Evolutionary conservation across 53 echinoderm and acorn worm genomes (phyloP).

Genomic region (Hippasteria phrygiana): DNA sequence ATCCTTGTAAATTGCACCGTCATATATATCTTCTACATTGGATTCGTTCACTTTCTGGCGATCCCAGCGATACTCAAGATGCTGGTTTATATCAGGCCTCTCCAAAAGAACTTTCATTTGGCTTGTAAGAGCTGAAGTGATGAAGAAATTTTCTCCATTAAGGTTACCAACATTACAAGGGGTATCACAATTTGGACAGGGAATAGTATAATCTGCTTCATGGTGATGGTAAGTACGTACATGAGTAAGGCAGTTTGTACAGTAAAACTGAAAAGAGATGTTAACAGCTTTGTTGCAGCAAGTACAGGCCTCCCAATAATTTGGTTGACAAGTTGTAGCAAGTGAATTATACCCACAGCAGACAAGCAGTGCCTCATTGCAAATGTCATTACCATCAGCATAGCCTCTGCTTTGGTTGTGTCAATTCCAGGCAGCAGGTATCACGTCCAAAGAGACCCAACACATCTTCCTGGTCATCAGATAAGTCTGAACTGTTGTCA

Average conservation of each 20-base stretch:
- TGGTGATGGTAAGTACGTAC: slow-evolving; percentile 27
- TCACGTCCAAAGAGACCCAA: no score
- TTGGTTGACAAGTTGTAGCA: slow-evolving; percentile 56
- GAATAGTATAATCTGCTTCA: neutral
- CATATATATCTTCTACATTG: slow-evolving; percentile 62
- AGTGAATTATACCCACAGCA: no score
- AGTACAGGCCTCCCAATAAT: slow-evolving; percentile 30
- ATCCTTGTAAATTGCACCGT: no score
- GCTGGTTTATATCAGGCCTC: slow-evolving; percentile 22
- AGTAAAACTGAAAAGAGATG: slow-evolving; percentile 69
- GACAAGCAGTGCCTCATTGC: no score
- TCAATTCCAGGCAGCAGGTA: no score
- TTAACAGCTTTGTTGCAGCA: slow-evolving; percentile 3
- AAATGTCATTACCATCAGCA: slow-evolving; percentile 62
- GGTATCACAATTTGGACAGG: no score
- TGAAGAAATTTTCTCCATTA: slow-evolving; percentile 42
- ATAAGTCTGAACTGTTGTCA: no score
- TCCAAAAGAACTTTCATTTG: slow-evolving; percentile 37
- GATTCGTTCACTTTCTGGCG: slow-evolving; percentile 10
- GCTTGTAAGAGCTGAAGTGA: neutral
- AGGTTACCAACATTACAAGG: slow-evolving; percentile 38
- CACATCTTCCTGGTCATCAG: no score
- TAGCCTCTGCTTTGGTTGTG: slow-evolving; percentile 62
- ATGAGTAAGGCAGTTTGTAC: slow-evolving; percentile 30
- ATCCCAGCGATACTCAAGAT: neutral